Conservation (phyloP, 2,113 vertebrate species). For the Urocynchramus pylzowi region DNA sequence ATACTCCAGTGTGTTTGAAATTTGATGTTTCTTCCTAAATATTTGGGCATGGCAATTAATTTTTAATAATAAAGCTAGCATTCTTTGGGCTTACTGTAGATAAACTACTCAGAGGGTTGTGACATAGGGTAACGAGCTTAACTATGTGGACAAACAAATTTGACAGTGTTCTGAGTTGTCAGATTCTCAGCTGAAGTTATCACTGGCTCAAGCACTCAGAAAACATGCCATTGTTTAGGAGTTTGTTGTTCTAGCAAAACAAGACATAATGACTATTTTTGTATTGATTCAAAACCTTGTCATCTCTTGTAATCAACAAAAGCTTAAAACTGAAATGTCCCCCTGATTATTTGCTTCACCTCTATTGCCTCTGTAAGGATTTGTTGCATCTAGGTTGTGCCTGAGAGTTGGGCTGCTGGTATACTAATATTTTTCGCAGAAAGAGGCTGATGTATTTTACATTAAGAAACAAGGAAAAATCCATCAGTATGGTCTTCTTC, state of each 20-base stretch:
- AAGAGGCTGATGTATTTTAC: not conserved
- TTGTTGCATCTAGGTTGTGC: not conserved
- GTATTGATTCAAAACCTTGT: not conserved
- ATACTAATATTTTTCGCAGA: not conserved
- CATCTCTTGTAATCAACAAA: not conserved
- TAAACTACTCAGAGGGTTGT: not conserved
- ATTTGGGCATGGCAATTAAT: not conserved
- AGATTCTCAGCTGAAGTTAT: constrained; percentile 34
- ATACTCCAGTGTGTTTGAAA: not conserved
- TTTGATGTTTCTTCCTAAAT: not conserved
- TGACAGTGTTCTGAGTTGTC: constrained; percentile 2
- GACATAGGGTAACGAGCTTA: not conserved
- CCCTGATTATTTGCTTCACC: not conserved
- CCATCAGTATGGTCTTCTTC: not conserved
- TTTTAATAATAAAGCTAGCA: not conserved
- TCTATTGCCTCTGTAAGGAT: not conserved
- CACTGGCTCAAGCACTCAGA: not conserved
- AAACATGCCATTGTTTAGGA: not conserved
- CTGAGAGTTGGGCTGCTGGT: not conserved
- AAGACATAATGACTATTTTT: not conserved
- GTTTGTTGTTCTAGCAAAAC: not conserved
- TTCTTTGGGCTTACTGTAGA: not conserved
- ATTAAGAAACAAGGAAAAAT: not conserved
- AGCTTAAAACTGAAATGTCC: not conserved
- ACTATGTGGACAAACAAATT: not conserved